Conservation (phyloP, 2,113 vertebrate genomes). For the Ptyas mucosa region DNA sequence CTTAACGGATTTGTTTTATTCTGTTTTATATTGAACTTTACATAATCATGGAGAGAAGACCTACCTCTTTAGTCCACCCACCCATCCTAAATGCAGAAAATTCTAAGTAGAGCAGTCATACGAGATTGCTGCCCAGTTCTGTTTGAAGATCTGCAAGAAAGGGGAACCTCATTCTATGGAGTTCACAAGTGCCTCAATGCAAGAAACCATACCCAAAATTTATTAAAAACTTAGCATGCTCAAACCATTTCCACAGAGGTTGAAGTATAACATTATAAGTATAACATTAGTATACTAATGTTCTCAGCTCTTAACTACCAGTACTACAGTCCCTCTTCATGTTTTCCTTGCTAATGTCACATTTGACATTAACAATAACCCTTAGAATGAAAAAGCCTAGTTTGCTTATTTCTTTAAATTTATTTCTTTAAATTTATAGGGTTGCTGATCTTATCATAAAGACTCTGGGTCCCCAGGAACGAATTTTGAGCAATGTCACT, state of each 20-base stretch:
- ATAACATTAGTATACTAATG: neutral
- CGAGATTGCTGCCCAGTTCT: neutral
- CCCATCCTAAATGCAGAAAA: neutral
- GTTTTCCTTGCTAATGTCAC: neutral
- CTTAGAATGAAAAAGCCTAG: neutral
- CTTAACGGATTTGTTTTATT: neutral
- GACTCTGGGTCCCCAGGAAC: neutral
- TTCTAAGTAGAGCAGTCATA: neutral
- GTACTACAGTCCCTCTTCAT: neutral
- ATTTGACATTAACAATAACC: neutral
- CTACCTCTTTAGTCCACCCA: neutral
- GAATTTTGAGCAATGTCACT: neutral
- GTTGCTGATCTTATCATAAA: neutral
- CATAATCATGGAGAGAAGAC: neutral
- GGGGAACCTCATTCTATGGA: neutral
- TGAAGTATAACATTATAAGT: neutral
- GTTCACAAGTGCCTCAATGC: neutral
- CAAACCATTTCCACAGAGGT: neutral
- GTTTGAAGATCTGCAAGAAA: neutral
- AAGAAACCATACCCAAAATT: neutral
- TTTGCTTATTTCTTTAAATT: neutral
- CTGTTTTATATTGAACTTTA: neutral
- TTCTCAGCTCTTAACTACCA: neutral
- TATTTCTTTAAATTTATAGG: neutral
- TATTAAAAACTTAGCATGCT: neutral